Base-by-base conservation (phyloP, 2,797 vertebrate genomes). In the Poeciliopsis paucimaculata region DNA sequence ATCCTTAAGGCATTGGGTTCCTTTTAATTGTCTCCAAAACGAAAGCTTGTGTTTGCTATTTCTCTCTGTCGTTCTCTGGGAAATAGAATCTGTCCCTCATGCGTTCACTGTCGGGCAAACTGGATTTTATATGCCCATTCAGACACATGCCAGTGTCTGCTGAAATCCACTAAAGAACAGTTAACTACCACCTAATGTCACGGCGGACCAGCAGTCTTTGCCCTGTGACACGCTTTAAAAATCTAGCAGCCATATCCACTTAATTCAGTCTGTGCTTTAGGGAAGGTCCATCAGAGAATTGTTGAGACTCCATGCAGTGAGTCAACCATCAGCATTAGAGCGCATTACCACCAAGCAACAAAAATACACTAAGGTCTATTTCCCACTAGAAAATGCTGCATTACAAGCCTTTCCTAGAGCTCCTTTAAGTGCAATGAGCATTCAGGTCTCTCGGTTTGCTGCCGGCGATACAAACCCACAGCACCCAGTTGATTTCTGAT, bases 261-360 rank as follows among this genome's bases (percentile, higher is more conserved):
- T 95, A 94, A 95, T 95, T 94, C 94, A 91, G 91, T 92, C 87
- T 86, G 93, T 92, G 90, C 91, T 93, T 84, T 84, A 74, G 88
- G 68, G 92, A 94, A 84, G 86, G 83, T 92, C 92, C 93, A 95
- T 93, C 93, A 93, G 95, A 95, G 94, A 95, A 92, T 94, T 90
- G 87, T 45, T 53, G 77, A 36, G 93, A 85, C 92, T 83, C 81
- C 94, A 95, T 88, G 93, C 90, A 71, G 94, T 91, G 95, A 95
- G 89, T 91, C 89, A 86, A 87, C 93, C 93, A 95, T 95, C 93
- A 95, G 93, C 93, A 94, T 95, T 95, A 95, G 87, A 92, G 93
- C 92, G 90, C 90, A 94, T 95, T 94, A 95, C 90, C 75, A 79
- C 87, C 68, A 66, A 86, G 90, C 92, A 92, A 87, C 86, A 90